phyloP scores from a whole-genome alignment of 2,113 vertebrate genomes.

The Hippocampus barbouri region DNA sequence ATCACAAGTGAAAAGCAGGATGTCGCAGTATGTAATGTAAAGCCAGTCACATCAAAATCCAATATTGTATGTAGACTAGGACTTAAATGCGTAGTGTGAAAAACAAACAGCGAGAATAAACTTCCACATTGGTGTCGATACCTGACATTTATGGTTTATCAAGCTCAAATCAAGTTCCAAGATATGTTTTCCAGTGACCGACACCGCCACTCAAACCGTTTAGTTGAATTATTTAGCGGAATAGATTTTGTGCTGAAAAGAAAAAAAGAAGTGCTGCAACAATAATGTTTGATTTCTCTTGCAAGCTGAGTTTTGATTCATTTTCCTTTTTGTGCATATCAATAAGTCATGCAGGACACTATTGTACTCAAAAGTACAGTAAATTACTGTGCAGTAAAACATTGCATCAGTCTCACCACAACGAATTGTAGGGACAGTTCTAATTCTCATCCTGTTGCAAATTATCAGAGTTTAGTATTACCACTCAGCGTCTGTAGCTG shows the following conservation, averaged over 20 bases:
- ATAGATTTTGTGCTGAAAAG: slow-evolving; percentile 14
- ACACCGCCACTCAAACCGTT: not conserved
- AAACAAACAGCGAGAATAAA: no score
- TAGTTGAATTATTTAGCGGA: not conserved
- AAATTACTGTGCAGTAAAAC: slow-evolving; percentile 54
- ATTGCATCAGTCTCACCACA: slow-evolving; percentile 54
- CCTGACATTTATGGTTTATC: slow-evolving; percentile 11
- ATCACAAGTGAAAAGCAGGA: not conserved
- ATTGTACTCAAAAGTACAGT: slow-evolving; percentile 24
- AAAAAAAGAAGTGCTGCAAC: slow-evolving; percentile 7
- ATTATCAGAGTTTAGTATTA: slow-evolving; percentile 68
- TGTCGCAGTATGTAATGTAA: no score
- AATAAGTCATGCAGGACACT: slow-evolving; percentile 19
- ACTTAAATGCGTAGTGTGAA: no score
- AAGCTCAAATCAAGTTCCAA: slow-evolving; percentile 8
- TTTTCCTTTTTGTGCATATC: slow-evolving; percentile 22
- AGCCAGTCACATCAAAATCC: no score
- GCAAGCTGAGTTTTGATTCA: slow-evolving; percentile 29
- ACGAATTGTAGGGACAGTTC: slow-evolving; percentile 58
- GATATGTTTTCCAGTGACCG: slow-evolving; percentile 13
- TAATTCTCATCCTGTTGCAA: slow-evolving; percentile 65
- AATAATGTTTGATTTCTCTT: slow-evolving; percentile 21
- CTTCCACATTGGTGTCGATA: no score
- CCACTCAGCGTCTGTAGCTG: slow-evolving; percentile 56
- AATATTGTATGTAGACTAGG: no score